Percentiles rank a stretch among this genome's conserved stretches.
Evolutionary conservation across 2,797 vertebrate genomes (phyloP).

Genomic region (Siniperca undulata): DNA sequence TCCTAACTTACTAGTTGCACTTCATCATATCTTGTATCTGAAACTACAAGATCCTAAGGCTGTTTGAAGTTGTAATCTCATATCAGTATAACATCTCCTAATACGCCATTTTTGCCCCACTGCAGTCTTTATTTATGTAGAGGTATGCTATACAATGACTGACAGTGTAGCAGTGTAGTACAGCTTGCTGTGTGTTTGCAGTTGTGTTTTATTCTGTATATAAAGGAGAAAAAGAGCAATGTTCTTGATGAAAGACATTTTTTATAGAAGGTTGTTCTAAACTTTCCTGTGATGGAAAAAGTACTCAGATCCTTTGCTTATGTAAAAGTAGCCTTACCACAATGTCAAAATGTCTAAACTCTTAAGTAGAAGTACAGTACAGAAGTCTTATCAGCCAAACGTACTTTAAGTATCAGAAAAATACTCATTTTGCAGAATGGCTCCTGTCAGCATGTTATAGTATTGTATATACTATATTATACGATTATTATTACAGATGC

Average conservation of each 20-base stretch:
- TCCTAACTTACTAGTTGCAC: not conserved
- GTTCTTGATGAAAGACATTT: not conserved
- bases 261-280: not conserved
- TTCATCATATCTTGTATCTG: slow-evolving; percentile 1
- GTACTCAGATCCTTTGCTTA: not conserved
- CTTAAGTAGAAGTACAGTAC: not conserved
- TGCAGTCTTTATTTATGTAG: not conserved
- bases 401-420: not conserved
- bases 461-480: not conserved
- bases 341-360: not conserved
- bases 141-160: not conserved
- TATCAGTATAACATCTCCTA: not conserved
- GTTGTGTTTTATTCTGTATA: not conserved
- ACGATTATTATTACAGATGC: not conserved
- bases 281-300: not conserved
- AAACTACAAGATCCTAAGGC: not conserved
- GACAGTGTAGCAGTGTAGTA: not conserved
- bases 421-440: not conserved
- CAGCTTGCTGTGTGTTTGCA: not conserved
- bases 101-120: not conserved
- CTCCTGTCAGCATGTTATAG: not conserved
- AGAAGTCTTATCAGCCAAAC: not conserved
- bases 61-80: slow-evolving; percentile 6
- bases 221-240: not conserved
- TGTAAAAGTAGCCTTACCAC: not conserved